A percentile compares a stretch with the other conserved stretches of the same genome.
phyloP scores from a whole-genome alignment of 64 coral and sea anemone species.

The Montipora sp. region DNA sequence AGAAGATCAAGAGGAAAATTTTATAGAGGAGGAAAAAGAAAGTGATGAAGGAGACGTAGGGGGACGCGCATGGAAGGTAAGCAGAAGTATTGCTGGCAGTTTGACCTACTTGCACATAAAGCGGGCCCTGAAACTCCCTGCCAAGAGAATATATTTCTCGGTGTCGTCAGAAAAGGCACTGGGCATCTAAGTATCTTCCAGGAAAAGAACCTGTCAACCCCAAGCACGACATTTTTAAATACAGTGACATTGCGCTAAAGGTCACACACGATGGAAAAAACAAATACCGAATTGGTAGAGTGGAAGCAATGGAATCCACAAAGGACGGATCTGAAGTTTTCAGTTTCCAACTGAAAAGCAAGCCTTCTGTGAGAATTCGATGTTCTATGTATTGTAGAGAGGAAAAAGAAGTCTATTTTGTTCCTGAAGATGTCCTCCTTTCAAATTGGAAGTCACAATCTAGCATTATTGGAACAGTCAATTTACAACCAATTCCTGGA shows the following conservation, averaged over 20 bases:
- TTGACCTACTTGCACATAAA: constrained; percentile 40
- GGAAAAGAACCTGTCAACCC: constrained; percentile 50
- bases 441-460: neutral
- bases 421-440: constrained; percentile 2
- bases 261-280: neutral
- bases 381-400: constrained; percentile 11
- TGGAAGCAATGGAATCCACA: constrained; percentile 12
- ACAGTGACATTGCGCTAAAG: constrained; percentile 43
- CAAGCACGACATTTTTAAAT: constrained; percentile 67
- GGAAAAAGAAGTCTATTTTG: neutral
- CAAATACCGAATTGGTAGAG: constrained; percentile 5
- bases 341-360: constrained; percentile 20
- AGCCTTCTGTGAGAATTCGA: neutral
- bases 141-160: constrained; percentile 59
- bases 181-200: constrained; percentile 71
- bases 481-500: neutral
- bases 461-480: neutral
- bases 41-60: neutral
- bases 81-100: neutral
- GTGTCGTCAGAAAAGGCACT: constrained; percentile 58
- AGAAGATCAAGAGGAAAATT: neutral
- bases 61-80: constrained; percentile 38
- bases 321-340: constrained; percentile 2
- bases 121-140: constrained; percentile 58
- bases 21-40: too few relatives aligned